Evolutionary conservation across 2,888 invertebrate species (phyloP), one percentile per base, ranked within the genome.

Genomic region (Brachynemurus nebulosus): DNA sequence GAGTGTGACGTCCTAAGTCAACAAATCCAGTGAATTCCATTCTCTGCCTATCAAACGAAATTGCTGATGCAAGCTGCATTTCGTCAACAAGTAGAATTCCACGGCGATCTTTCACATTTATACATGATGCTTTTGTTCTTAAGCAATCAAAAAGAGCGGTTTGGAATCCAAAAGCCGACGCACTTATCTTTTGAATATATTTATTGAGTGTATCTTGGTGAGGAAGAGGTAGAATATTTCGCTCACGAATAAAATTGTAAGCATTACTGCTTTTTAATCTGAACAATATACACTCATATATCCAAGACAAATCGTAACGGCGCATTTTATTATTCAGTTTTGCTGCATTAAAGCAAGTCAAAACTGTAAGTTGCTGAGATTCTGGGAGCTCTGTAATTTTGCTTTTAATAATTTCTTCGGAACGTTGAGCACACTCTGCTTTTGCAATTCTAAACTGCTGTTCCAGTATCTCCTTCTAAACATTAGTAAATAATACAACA

Each of bases 1-100:
- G 51, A 9, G 55, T 55, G 36, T 52, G 47, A 6, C 53, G 40
- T 11, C 55, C 53, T 3, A 55, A 42, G 41, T 53, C 48, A 3
- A 47, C 47, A 45, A 54, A 54, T 25, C 53, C 54, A 39, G 40
- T 40, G 6, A 50, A 41, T 42, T 47, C 40, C 44, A 52, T 19
- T 1, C 43, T 50, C n/a, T 47, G 23, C 30, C 35, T 34, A 38
- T 55, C 48, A 39, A 54, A 53, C 12, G 21, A 16, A 8, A 53
- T 33, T n/a, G 17, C 45, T 48, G 52, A 49, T 17, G 44, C 46
- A 6, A 55, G 25, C 44, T 51, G 50, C 45, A 55, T 54, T 44
- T 55, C 55, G 45, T 55, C 54, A 2, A 52, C 39, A 20, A 53
- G 37, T 1, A 55, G 17, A 39, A 42, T 41, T 44, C 52, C 53